Conservation (phyloP, 1,140 invertebrate species). For the Caenorhabditis briggsae region DNA sequence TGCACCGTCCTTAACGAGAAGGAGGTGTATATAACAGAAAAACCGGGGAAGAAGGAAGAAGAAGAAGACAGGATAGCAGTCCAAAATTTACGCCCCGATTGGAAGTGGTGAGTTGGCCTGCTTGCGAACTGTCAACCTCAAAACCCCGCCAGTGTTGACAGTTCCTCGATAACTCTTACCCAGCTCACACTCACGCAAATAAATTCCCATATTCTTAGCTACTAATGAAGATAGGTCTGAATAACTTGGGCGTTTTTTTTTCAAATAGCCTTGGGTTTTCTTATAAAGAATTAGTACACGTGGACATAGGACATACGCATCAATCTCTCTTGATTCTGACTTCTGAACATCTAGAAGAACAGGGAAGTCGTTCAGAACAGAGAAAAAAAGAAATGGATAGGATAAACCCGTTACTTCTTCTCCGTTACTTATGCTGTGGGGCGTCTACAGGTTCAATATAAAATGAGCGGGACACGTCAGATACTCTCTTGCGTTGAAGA, state of each 20-base stretch:
- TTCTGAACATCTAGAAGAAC: neutral
- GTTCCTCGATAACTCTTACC: conserved; percentile 37
- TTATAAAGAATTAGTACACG: conserved; percentile 43
- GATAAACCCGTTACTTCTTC: conserved; percentile 1
- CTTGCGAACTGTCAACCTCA: conserved; percentile 54
- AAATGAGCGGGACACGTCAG: conserved; percentile 9
- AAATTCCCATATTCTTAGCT: neutral
- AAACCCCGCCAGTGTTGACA: conserved; percentile 47
- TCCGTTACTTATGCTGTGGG: conserved; percentile 10
- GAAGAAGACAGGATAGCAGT: neutral
- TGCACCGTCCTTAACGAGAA: conserved; percentile 24
- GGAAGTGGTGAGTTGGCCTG: conserved; percentile 49
- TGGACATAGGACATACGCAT: neutral
- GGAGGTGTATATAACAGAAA: conserved; percentile 34
- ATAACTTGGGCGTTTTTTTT: neutral
- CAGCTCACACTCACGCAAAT: conserved; percentile 30
- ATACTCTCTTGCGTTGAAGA: neutral
- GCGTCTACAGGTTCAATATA: conserved; percentile 12
- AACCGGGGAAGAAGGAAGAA: neutral
- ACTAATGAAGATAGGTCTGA: neutral
- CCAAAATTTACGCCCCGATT: conserved; percentile 47
- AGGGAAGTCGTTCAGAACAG: neutral
- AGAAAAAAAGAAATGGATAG: too few relatives aligned
- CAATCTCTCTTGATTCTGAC: neutral
- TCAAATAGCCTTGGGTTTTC: neutral